Evolutionary conservation across 2,113 vertebrate genomes (phyloP).

Genomic region (Chaetops frenatus): DNA sequence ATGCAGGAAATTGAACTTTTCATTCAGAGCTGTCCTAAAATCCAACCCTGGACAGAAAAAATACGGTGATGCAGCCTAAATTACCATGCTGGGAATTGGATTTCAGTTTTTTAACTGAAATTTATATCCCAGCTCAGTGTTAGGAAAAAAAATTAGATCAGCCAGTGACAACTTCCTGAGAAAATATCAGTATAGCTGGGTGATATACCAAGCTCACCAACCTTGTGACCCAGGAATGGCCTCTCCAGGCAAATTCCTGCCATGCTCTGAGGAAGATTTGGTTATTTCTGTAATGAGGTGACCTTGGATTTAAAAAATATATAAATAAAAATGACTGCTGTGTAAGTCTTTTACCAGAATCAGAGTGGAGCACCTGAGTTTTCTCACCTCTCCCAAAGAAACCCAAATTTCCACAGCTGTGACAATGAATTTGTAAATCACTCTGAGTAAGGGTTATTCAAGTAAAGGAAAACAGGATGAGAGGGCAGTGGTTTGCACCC

Average conservation of each 20-base stretch:
- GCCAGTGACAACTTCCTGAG: background rate
- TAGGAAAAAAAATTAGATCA: background rate
- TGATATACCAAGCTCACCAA: background rate
- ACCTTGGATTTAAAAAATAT: background rate
- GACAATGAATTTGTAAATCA: fast-evolving
- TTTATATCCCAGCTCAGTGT: background rate
- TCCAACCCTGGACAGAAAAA: background rate
- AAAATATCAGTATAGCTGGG: fast-evolving
- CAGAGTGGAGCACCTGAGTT: fast-evolving
- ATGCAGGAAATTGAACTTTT: background rate
- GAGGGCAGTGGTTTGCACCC: background rate
- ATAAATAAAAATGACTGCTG: background rate
- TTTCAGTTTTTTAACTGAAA: background rate
- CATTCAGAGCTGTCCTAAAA: background rate
- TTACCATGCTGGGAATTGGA: fast-evolving
- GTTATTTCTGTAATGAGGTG: background rate
- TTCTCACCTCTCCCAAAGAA: background rate
- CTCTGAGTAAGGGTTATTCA: background rate
- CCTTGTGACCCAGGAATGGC: background rate
- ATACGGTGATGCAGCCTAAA: fast-evolving
- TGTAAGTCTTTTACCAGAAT: background rate
- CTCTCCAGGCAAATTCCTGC: background rate
- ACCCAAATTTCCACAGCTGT: background rate
- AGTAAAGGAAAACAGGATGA: background rate
- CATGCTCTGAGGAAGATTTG: background rate